phyloP scores from a whole-genome alignment of 2,888 invertebrate species.

The Andrena bucephala region DNA sequence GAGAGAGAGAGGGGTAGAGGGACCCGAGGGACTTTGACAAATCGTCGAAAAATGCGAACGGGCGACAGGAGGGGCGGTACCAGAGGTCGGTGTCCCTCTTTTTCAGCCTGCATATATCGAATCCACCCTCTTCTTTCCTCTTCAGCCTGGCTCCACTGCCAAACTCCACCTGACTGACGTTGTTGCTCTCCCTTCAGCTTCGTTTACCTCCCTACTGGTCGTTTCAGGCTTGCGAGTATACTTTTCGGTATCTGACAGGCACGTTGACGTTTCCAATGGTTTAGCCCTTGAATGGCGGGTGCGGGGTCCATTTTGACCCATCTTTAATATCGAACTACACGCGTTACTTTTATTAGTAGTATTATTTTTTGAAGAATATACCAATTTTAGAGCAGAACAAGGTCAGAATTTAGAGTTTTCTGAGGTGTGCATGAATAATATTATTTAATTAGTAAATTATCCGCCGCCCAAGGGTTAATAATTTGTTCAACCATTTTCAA shows the following conservation, averaged over 20 bases:
- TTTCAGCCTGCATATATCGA: slow-evolving; percentile 46
- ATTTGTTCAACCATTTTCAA: too few species aligned
- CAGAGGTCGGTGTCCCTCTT: slow-evolving; percentile 59
- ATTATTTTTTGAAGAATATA: too few species aligned
- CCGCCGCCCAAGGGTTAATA: too few species aligned
- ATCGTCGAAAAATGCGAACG: slow-evolving; percentile 80
- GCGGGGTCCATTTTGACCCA: background rate
- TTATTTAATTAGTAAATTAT: too few species aligned
- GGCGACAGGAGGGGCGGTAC: slow-evolving; percentile 59
- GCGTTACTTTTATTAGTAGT: background rate
- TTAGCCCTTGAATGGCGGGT: too few species aligned
- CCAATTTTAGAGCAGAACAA: too few species aligned
- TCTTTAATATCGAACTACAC: background rate
- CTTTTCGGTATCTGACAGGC: background rate
- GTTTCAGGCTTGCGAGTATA: slow-evolving; percentile 20
- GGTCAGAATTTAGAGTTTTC: too few species aligned
- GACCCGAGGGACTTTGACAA: slow-evolving; percentile 80
- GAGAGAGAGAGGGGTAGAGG: slow-evolving; percentile 13
- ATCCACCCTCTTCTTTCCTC: slow-evolving; percentile 41
- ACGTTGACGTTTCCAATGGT: background rate
- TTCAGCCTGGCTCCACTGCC: slow-evolving; percentile 53
- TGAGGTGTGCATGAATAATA: too few species aligned
- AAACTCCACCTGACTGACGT: slow-evolving; percentile 53
- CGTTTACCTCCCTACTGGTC: slow-evolving; percentile 27
- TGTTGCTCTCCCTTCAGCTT: slow-evolving; percentile 42